These are phyloP conservation scores for Lasiurus cinereus DNA, from an alignment of 2,113 vertebrate species.

Conservation along the genomic window DNA sequence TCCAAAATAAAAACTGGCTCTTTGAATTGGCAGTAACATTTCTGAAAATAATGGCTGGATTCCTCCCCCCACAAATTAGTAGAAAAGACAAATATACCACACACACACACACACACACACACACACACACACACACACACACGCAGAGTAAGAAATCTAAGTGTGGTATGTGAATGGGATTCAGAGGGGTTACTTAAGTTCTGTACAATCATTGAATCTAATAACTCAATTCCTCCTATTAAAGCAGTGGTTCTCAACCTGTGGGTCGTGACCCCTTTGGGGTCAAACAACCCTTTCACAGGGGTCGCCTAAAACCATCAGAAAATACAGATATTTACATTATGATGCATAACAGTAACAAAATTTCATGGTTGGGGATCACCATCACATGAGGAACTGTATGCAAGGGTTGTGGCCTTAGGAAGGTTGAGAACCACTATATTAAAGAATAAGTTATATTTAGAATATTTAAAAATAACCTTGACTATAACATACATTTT, in stretches of 20 bases:
- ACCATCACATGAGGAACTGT: too few relatives aligned
- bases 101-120: neutral
- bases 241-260: too few relatives aligned
- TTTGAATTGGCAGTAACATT: neutral
- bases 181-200: neutral
- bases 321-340: too few relatives aligned
- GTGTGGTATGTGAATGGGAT: accelerated
- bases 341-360: too few relatives aligned
- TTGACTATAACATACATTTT: neutral
- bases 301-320: too few relatives aligned
- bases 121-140: neutral
- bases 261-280: too few relatives aligned
- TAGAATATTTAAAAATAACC: neutral
- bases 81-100: neutral
- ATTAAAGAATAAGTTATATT: neutral
- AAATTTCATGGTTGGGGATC: too few relatives aligned
- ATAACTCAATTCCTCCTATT: neutral
- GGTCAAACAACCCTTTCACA: too few relatives aligned
- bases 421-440: too few relatives aligned
- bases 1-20: neutral
- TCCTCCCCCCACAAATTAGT: neutral
- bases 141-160: neutral
- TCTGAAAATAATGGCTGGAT: neutral
- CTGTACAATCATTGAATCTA: neutral
- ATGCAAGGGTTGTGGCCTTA: too few relatives aligned